These are phyloP conservation scores for Labrus mixtus DNA, from an alignment of 2,113 vertebrate species.

Conservation along the genomic window DNA sequence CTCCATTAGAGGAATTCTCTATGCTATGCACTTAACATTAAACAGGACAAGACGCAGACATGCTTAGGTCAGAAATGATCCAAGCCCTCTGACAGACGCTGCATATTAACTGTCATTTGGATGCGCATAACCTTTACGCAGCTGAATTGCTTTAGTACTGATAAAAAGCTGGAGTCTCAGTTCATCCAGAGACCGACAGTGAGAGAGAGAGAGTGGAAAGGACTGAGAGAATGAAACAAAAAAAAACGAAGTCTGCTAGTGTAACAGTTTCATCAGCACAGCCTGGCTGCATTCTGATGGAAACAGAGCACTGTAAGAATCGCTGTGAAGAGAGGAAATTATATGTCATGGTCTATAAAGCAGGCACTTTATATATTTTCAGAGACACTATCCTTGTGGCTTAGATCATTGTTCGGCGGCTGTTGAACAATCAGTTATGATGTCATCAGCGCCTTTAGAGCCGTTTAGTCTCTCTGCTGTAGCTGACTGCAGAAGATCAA, in stretches of 20 bases:
- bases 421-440: conserved; percentile 50
- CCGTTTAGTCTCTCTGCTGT: conserved; percentile 32
- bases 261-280: conserved; percentile 69
- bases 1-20: conserved; percentile 19
- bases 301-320: conserved; percentile 56
- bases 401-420: conserved; percentile 53
- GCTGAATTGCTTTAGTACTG: conserved; percentile 24
- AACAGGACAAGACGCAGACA: conserved; percentile 21
- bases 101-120: conserved; percentile 42
- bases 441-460: conserved; percentile 50
- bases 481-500: conserved; percentile 30
- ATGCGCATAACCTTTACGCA: conserved; percentile 55
- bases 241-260: conserved; percentile 40
- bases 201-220: conserved; percentile 44
- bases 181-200: conserved; percentile 26
- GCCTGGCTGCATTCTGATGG: conserved; percentile 69
- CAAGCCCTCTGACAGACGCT: conserved; percentile 24
- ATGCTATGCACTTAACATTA: conserved; percentile 12
- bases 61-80: conserved; percentile 28
- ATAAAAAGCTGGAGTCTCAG: conserved; percentile 52
- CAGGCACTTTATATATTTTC: conserved; percentile 61
- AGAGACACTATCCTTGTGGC: conserved; percentile 62
- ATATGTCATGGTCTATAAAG: conserved; percentile 76
- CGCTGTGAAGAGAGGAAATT: conserved; percentile 65
- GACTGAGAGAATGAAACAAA: conserved; percentile 58